A percentile compares a stretch with the other conserved stretches of the same genome.
Evolutionary conservation across 2,113 vertebrate genomes (phyloP).

Genomic region (Labrus mixtus): DNA sequence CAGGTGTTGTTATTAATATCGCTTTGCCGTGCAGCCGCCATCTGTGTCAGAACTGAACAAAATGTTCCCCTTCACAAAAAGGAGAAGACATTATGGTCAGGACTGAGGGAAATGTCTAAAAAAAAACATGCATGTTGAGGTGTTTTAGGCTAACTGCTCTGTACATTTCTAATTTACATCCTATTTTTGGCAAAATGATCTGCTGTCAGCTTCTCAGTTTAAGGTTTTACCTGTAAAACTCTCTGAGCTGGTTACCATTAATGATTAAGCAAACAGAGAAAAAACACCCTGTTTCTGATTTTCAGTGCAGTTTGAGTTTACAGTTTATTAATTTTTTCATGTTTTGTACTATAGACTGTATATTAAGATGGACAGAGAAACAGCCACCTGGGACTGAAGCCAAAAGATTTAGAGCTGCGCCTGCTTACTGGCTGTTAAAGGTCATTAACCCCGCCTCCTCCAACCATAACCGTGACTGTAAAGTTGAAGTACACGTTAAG

Average conservation of each 20-base stretch:
- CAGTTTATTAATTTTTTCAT: background rate
- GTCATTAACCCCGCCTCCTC: too few species aligned
- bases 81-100: background rate
- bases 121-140: background rate
- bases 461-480: too few species aligned
- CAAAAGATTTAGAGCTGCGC: too few species aligned
- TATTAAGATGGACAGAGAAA: background rate
- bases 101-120: background rate
- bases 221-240: slow-evolving; percentile 20
- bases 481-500: too few species aligned
- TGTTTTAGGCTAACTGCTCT: background rate
- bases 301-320: background rate
- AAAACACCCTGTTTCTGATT: background rate
- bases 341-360: background rate
- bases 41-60: slow-evolving; percentile 35
- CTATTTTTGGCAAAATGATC: background rate
- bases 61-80: slow-evolving; percentile 36
- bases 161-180: background rate
- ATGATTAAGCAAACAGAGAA: slow-evolving; percentile 10
- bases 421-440: too few species aligned
- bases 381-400: too few species aligned
- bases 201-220: slow-evolving; percentile 1
- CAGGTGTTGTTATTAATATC: slow-evolving; percentile 47
- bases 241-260: background rate
- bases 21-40: background rate